Evolutionary conservation across 2,797 vertebrate species (phyloP).

Genomic region (Falco naumanni): DNA sequence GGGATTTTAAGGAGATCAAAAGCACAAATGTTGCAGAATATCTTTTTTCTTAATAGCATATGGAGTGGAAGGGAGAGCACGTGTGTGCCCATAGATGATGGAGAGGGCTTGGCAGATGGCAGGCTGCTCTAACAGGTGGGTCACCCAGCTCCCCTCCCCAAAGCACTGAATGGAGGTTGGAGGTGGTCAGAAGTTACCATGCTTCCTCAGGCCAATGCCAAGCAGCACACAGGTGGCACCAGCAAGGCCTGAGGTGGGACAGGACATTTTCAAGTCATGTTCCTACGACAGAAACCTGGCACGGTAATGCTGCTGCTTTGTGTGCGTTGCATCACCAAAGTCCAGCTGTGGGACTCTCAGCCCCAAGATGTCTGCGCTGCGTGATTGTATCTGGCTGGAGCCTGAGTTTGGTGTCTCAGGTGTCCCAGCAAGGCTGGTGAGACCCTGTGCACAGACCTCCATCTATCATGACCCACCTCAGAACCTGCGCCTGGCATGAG

Average conservation of each 20-base stretch:
- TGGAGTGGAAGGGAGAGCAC: neutral
- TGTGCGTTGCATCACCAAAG: neutral
- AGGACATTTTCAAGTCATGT: neutral
- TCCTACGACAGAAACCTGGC: neutral
- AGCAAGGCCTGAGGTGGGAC: neutral
- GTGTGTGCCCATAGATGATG: fast-evolving
- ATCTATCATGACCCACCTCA: no score
- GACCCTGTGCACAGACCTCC: neutral
- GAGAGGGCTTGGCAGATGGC: neutral
- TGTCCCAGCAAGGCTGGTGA: neutral
- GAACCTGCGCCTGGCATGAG: fast-evolving
- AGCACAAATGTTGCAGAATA: neutral
- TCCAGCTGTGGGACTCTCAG: neutral
- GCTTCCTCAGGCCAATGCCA: neutral
- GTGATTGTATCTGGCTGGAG: neutral
- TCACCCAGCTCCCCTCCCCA: neutral
- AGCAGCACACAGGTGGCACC: neutral
- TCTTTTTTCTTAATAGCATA: neutral
- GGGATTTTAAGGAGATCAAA: neutral
- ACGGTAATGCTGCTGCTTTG: fast-evolving
- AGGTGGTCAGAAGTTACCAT: neutral
- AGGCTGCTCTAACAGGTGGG: neutral
- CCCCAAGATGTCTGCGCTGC: neutral
- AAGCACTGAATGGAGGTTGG: neutral
- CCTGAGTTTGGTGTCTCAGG: neutral